Base-by-base conservation (phyloP, 2,113 vertebrate genomes). In the Poecile atricapillus region DNA sequence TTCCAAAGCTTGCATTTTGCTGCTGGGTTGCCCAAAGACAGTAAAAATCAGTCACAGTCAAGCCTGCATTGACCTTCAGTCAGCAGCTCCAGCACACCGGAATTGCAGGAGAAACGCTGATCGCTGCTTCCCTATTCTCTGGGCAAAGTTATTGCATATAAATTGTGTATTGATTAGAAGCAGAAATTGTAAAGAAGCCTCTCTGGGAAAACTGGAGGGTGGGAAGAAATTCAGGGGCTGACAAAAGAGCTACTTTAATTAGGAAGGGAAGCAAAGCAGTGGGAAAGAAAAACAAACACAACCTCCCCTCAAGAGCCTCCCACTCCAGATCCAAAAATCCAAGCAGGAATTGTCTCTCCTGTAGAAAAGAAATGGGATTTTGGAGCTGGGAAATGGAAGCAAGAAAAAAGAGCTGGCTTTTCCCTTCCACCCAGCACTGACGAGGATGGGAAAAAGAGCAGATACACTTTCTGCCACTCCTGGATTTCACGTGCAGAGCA, bases 1-100 rank as follows among this genome's bases (percentile, higher is more conserved):
- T 94, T 65, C 83, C 94, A 77, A 69, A 92, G 91, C 89, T 95
- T 87, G 92, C 74, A 53, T 77, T 96, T 94, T 93, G 83, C 86
- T 95, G 86, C 91, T 24, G 56, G 60, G 77, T 55, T 94, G 74
- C 71, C 90, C 90, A 87, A 89, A 87, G 88, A 93, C 83, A 89
- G 75, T 82, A 93, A 93, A 94, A 93, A 93, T 94, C 91, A 89
- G 73, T 95, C 95, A 91, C 8, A 93, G 93, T 79, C 71, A 93
- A 93, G 86, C 79, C 46, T 31, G 46, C 31, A 20, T 67, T 91
- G 95, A 92, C 92, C 83, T 92, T 93, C 91, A 83, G 87, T 63
- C 37, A 0, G 37, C 0, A 4, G 58, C 75, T 65, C 50, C 55
- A 31, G 56, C 37, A 20, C 37, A 2, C 16, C 8, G 24, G 69